A percentile compares a stretch with the other conserved stretches of the same genome.
phyloP scores from a whole-genome alignment of 2,888 invertebrate species.

The Phrixothrix hirtus region DNA sequence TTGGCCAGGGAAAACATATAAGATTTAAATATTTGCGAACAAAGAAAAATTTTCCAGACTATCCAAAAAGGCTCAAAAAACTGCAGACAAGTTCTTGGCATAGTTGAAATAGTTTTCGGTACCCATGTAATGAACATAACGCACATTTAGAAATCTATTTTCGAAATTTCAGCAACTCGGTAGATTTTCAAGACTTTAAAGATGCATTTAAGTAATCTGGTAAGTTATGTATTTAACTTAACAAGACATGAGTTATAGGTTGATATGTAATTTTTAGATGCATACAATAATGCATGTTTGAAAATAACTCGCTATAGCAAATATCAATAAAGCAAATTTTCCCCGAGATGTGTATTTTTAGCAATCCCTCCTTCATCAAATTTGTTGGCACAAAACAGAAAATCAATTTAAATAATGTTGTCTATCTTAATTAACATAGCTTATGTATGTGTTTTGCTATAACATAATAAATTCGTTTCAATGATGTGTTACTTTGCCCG shows the following conservation, averaged over 20 bases:
- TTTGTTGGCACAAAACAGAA: constrained; percentile 10
- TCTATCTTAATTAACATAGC: constrained; percentile 12
- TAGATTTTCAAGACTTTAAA: constrained; percentile 3
- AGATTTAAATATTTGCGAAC: too few relatives aligned
- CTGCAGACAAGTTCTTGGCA: too few relatives aligned
- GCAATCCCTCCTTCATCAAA: background rate
- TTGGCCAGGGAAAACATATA: too few relatives aligned
- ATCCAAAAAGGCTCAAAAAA: too few relatives aligned
- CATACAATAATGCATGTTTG: background rate
- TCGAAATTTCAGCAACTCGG: background rate
- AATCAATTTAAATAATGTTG: constrained; percentile 14
- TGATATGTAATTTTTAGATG: constrained; percentile 1
- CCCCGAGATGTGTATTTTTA: too few relatives aligned
- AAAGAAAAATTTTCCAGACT: too few relatives aligned
- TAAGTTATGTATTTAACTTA: constrained; percentile 2
- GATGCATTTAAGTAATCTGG: constrained; percentile 1
- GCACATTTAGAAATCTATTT: constrained; percentile 1
- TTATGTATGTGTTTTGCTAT: constrained; percentile 1
- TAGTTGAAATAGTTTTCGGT: too few relatives aligned
- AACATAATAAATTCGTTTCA: constrained; percentile 4
- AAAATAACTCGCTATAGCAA: background rate
- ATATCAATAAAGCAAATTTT: background rate
- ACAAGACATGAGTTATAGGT: constrained; percentile 3
- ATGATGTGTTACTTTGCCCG: constrained; percentile 1
- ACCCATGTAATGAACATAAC: too few relatives aligned